Base-by-base conservation (phyloP, 2,888 invertebrate species). In the Calephelis perditalis region DNA sequence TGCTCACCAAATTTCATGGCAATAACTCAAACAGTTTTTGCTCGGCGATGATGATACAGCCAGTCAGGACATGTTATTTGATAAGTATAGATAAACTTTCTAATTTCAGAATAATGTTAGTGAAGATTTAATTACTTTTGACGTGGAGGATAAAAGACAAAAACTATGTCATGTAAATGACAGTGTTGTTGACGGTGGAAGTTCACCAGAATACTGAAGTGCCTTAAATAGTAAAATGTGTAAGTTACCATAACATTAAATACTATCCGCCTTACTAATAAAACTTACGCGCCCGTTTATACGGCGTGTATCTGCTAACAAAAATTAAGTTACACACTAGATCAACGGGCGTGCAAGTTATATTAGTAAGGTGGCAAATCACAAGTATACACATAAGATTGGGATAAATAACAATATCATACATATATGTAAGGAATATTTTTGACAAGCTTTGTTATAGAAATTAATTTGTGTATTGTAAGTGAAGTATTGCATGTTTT, bases 181-280 rank as follows among this genome's bases (percentile, higher is more conserved):
- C 59, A 70, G 68, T 65, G 70, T 76, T 5, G 83, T 77, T 73
- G 66, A 76, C 44, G 81, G 81, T 69, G 86, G 85, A 63, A 88
- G 86, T 73, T 88, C 89, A 69, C 88, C 89, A 10, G 88, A 89
- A 72, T 88, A 86, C 70, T 88, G 69, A 75, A 75, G 87, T 87
- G 87, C 86, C 87, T 88, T 85, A 73, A 67, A 55, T 66, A 63
- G 62, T 64, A 63, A 64, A 63, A 58, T 61, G 62, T 63, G 65
- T 73, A 75, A 76, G 82, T 84, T 84, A 85, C 81, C 82, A 78
- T 71, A 60, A 36, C 35, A 6, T 56, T 57, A 61, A 59, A 45
- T n/a, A 59, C 35, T 35, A 57, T 44, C 26, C 26, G 26, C 26
- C 26, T 26, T 3, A 26, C 26, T 3, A 26, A 26, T 26, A 26